Evolutionary conservation across 1,140 invertebrate genomes (phyloP).

Genomic region (Maconellicoccus hirsutus): DNA sequence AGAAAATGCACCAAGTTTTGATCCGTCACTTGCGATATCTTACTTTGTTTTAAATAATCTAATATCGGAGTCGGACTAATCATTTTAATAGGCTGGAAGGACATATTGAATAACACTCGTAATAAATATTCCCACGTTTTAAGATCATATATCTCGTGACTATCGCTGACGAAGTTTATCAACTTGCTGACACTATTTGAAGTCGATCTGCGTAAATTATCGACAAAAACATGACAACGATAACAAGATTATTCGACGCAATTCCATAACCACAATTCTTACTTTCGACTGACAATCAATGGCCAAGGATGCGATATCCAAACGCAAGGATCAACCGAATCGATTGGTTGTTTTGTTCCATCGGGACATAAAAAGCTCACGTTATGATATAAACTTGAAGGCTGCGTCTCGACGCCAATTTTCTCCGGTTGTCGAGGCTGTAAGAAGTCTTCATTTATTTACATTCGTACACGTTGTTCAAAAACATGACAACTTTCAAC

Average conservation of each 20-base stretch:
- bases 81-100: conserved; percentile 14
- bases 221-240: too few relatives aligned
- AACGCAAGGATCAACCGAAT: conserved; percentile 46
- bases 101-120: conserved; percentile 8
- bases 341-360: conserved; percentile 51
- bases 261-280: too few relatives aligned
- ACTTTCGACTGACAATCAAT: conserved; percentile 49
- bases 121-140: conserved; percentile 14
- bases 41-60: conserved; percentile 15
- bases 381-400: conserved; percentile 35
- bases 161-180: conserved; percentile 21
- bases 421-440: too few relatives aligned
- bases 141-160: background rate
- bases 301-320: conserved; percentile 70
- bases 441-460: background rate
- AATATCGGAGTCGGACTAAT: background rate
- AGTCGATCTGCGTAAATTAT: background rate
- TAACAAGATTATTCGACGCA: too few relatives aligned
- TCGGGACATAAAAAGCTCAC: conserved; percentile 70
- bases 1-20: too few relatives aligned
- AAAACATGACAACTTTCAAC: too few relatives aligned
- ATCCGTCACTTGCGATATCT: too few relatives aligned
- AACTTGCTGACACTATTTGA: conserved; percentile 11
- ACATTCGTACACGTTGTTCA: conserved; percentile 28
- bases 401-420: too few relatives aligned